These are phyloP conservation scores for Tachina lurida DNA, from an alignment of 2,888 invertebrate genomes.

Conservation along the genomic window DNA sequence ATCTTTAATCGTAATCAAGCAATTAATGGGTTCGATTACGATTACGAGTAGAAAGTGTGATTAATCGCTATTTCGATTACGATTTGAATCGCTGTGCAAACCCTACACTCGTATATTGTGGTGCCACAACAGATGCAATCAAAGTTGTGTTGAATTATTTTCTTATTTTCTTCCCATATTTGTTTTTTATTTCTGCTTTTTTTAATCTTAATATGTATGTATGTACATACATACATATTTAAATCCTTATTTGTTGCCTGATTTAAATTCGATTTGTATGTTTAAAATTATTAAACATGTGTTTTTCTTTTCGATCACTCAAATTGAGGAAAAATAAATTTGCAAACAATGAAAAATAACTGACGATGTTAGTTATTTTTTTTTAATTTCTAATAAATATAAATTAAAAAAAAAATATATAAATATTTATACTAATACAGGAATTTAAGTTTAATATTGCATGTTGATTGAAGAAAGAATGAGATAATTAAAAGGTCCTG, in stretches of 20 bases:
- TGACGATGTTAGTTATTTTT: neutral
- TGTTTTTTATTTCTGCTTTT: neutral
- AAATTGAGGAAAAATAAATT: constrained; percentile 35
- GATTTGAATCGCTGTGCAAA: too few species aligned
- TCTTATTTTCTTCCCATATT: constrained; percentile 34
- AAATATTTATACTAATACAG: neutral
- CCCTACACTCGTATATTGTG: constrained; percentile 20
- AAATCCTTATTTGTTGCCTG: constrained; percentile 43
- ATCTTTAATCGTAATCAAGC: too few species aligned
- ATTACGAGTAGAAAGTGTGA: too few species aligned
- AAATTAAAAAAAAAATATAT: neutral
- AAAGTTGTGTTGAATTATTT: constrained; percentile 65
- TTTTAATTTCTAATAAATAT: constrained; percentile 12
- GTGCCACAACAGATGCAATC: constrained; percentile 71
- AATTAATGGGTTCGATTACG: too few species aligned
- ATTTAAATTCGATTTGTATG: constrained; percentile 52
- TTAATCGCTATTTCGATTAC: too few species aligned
- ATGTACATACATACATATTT: neutral
- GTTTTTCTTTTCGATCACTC: constrained; percentile 27
- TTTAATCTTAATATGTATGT: neutral
- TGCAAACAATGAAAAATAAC: neutral
- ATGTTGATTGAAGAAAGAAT: neutral
- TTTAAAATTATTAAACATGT: constrained; percentile 40
- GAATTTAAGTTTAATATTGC: neutral
- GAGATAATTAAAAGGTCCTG: neutral